These are phyloP conservation scores for Polia nebulosa DNA, from an alignment of 2,888 invertebrate species.

Conservation along the genomic window DNA sequence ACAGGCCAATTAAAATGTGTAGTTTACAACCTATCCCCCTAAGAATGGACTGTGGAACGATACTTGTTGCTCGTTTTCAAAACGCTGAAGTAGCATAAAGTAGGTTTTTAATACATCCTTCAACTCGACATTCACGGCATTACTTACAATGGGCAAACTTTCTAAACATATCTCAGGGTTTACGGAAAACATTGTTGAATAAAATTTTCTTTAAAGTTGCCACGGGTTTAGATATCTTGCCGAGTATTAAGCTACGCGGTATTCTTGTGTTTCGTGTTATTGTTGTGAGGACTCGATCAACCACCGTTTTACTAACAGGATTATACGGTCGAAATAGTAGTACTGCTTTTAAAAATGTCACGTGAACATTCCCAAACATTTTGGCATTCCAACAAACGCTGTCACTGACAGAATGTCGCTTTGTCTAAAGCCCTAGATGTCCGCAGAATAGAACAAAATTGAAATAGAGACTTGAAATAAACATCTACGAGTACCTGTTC, in stretches of 20 bases:
- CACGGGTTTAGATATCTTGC: conserved; percentile 23
- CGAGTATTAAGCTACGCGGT: background rate
- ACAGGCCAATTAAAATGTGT: background rate
- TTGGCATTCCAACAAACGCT: no score
- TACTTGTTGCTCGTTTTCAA: conserved; percentile 52
- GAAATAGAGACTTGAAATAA: no score
- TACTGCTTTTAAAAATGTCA: no score
- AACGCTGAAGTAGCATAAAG: conserved; percentile 27
- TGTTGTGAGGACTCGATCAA: background rate
- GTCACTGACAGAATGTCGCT: no score
- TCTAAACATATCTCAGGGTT: conserved; percentile 40
- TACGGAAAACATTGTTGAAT: conserved; percentile 21
- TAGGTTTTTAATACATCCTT: conserved; percentile 22
- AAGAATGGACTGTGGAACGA: conserved; percentile 10
- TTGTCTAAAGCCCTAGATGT: no score
- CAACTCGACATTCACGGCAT: conserved; percentile 22
- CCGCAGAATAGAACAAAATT: no score
- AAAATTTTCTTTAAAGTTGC: conserved; percentile 23
- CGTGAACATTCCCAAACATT: no score
- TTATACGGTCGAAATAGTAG: background rate
- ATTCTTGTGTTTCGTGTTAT: conserved; percentile 5
- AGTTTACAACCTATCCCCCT: background rate
- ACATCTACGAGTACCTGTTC: no score
- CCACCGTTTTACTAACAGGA: background rate
- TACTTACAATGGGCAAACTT: conserved; percentile 47